phyloP scores from a whole-genome alignment of 2,113 vertebrate species.

The Merops nubicus region DNA sequence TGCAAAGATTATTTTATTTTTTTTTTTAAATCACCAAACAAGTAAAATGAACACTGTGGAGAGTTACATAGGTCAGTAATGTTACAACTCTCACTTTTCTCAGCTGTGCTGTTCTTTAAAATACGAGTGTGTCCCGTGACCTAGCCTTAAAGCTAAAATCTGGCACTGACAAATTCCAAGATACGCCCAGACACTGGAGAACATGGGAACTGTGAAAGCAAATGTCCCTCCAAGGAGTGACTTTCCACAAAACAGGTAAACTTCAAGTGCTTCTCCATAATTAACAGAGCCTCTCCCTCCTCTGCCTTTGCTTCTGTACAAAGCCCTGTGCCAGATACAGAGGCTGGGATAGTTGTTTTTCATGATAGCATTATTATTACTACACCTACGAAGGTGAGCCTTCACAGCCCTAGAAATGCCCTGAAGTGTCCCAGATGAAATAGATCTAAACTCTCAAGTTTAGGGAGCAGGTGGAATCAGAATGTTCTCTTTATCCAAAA shows the following conservation, averaged over 20 bases:
- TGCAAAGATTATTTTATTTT: too few relatives aligned
- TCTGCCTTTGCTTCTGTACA: background rate
- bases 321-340: background rate
- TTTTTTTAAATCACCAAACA: background rate
- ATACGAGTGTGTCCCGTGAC: background rate
- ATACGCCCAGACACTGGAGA: background rate
- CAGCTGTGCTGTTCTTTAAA: background rate
- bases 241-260: background rate
- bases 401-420: background rate
- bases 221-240: background rate
- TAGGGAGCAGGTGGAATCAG: background rate
- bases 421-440: background rate
- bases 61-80: background rate
- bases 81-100: background rate
- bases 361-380: background rate
- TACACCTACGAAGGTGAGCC: background rate
- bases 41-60: background rate
- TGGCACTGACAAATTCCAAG: background rate
- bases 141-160: background rate
- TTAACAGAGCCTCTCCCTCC: background rate
- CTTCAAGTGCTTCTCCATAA: fast-evolving
- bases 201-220: background rate
- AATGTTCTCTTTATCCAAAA: background rate
- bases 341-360: background rate
- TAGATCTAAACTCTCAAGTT: background rate